Percentiles rank a stretch among this genome's conserved stretches.
These are phyloP conservation scores for Colletes gigas DNA, from an alignment of 1,140 invertebrate genomes.

Conservation along the genomic window DNA sequence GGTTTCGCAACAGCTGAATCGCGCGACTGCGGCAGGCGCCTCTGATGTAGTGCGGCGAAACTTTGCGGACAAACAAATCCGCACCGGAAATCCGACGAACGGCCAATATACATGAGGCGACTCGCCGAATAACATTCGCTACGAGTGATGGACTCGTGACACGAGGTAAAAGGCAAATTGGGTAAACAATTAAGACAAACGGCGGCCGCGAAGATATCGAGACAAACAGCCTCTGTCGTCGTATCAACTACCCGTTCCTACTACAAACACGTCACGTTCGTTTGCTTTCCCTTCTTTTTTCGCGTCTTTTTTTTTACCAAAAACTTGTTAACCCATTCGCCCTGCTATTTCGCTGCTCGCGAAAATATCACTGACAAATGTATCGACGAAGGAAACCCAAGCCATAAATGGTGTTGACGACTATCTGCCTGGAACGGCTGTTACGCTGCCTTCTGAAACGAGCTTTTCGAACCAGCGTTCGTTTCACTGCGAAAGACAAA, in stretches of 20 bases:
- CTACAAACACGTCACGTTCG: constrained; percentile 10
- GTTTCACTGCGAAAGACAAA: neutral
- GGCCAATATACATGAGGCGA: constrained; percentile 57
- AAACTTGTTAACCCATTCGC: neutral
- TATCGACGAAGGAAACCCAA: constrained; percentile 42
- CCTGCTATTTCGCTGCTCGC: neutral
- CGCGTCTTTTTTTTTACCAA: no score
- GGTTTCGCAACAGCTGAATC: constrained; percentile 76
- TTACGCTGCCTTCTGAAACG: neutral
- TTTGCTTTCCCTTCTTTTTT: neutral
- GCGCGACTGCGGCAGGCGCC: constrained; percentile 65
- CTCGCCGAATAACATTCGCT: constrained; percentile 65
- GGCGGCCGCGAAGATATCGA: constrained; percentile 50
- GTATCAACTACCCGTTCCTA: neutral
- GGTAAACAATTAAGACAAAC: constrained; percentile 70
- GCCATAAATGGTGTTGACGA: neutral
- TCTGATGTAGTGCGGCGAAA: constrained; percentile 77
- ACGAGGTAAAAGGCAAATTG: constrained; percentile 69
- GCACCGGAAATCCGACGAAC: constrained; percentile 75
- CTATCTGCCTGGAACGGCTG: neutral
- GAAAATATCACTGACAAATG: constrained; percentile 58
- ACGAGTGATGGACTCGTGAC: constrained; percentile 66
- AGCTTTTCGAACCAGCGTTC: neutral
- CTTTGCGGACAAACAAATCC: constrained; percentile 80
- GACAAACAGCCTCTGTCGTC: constrained; percentile 54